phyloP scores from a whole-genome alignment of 2,888 invertebrate species.

The Mellilla xanthometata region DNA sequence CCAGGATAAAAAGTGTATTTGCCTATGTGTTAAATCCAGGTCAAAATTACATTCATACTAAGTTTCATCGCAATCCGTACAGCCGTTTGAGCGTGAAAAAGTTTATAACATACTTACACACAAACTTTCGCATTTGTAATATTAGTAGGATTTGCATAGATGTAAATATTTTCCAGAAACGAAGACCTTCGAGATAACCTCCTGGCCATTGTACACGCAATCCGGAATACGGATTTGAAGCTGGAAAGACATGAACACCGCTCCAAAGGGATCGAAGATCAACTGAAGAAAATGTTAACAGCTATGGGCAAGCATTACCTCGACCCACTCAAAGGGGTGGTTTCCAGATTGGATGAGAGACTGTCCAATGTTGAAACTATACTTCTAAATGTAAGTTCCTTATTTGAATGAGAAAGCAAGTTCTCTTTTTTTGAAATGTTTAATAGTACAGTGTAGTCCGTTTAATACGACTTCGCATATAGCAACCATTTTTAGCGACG shows the following conservation, averaged over 20 bases:
- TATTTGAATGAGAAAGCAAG: not conserved
- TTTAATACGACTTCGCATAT: no score
- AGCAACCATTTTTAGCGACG: no score
- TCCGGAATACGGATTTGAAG: slow-evolving; percentile 90
- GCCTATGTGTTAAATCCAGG: no score
- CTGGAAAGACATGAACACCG: slow-evolving; percentile 92
- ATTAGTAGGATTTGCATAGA: no score
- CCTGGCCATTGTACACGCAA: slow-evolving; percentile 90
- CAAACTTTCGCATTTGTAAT: no score
- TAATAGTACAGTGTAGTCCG: no score
- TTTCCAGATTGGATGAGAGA: slow-evolving; percentile 88
- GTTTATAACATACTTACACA: no score
- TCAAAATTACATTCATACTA: no score
- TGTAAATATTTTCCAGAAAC: slow-evolving; percentile 67
- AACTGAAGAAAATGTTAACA: slow-evolving; percentile 88
- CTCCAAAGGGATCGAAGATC: slow-evolving; percentile 90
- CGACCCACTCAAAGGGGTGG: slow-evolving; percentile 87
- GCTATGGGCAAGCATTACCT: slow-evolving; percentile 87
- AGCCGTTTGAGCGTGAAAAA: no score
- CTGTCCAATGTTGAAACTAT: slow-evolving; percentile 90
- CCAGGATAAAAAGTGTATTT: no score
- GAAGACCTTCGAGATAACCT: slow-evolving; percentile 90
- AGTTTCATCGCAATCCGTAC: no score
- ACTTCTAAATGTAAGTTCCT: slow-evolving; percentile 84
- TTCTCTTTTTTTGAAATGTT: no score